A percentile compares a stretch with the other conserved stretches of the same genome.
These are phyloP conservation scores for Propithecus deckenii DNA, from an alignment of 2,797 vertebrate species.

Conservation along the genomic window DNA sequence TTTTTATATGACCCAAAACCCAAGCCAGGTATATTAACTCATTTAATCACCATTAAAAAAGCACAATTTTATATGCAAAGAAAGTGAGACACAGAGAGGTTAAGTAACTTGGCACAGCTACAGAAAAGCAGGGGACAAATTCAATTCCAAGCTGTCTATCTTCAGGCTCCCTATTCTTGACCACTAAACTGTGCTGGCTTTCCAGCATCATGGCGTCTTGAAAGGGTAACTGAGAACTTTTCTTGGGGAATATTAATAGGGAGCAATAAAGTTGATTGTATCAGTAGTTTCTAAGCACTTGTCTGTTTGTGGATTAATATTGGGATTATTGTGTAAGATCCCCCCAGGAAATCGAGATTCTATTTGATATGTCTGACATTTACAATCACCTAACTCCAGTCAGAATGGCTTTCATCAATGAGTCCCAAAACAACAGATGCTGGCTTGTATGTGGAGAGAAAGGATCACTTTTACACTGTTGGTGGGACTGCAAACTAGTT, in stretches of 20 bases:
- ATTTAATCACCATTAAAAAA: background rate
- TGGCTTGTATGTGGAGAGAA: too few relatives aligned
- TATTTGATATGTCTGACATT: background rate
- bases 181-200: background rate
- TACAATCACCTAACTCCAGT: background rate
- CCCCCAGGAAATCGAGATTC: background rate
- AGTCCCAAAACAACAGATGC: too few relatives aligned
- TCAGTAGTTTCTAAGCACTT: background rate
- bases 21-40: background rate
- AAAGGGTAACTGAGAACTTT: background rate
- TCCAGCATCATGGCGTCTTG: background rate
- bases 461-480: too few relatives aligned
- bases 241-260: background rate
- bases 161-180: background rate
- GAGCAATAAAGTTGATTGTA: background rate
- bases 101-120: background rate
- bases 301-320: background rate
- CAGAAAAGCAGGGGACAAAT: background rate
- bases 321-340: background rate
- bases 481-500: too few relatives aligned
- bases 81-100: background rate
- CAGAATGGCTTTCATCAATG: too few relatives aligned
- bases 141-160: background rate
- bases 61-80: background rate
- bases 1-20: background rate